Base-by-base conservation (phyloP, 1,140 invertebrate species). In the Epicauta chinensis region DNA sequence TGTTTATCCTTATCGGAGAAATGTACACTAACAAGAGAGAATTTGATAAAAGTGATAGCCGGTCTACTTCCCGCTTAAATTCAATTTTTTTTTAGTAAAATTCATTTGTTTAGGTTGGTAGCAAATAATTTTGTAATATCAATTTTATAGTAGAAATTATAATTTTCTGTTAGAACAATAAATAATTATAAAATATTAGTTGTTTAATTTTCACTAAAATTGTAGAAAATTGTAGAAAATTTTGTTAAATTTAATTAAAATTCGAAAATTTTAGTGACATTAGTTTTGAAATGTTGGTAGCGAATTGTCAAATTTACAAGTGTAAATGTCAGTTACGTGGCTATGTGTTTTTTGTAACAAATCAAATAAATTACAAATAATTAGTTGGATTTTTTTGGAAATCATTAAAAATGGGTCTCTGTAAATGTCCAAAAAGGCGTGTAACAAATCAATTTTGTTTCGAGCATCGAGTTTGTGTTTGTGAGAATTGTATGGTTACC, bases 381-480 rank as follows among this genome's bases (percentile, higher is more conserved):
- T 44, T 30, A 12, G 16, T 7, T 46, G 3, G 9, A 12, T n/a
- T 29, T 44, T 13, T 42, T 1, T 0, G 16, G 11, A 23, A 41
- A 30, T 11, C 15, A 23, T 6, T 40, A 46, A 74, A 60, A 55
- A 98, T 98, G 95, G 95, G 95, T 38, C 77, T 98, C 15, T 98
- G 95, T 74, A 98, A 98, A 71, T 98, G 96, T 75, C 93, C 94
- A 10, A 97, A 97, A 73, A 79, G 89, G 63, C 86, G 87, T 78
- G 93, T 98, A 16, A 98, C 95, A 39, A 97, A 94, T 75, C 86
- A 97, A 67, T 98, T 98, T 78, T 98, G 96, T 77, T 98, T 97
- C 72, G 93, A 97, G 74, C 96, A 98, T 71, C 76, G 93, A 64
- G 94, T 98, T 2, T 98, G 98, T 81, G 96, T 98, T 67, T 98